phyloP scores from a whole-genome alignment of 2,113 vertebrate species.

The Zosterops borbonicus region DNA sequence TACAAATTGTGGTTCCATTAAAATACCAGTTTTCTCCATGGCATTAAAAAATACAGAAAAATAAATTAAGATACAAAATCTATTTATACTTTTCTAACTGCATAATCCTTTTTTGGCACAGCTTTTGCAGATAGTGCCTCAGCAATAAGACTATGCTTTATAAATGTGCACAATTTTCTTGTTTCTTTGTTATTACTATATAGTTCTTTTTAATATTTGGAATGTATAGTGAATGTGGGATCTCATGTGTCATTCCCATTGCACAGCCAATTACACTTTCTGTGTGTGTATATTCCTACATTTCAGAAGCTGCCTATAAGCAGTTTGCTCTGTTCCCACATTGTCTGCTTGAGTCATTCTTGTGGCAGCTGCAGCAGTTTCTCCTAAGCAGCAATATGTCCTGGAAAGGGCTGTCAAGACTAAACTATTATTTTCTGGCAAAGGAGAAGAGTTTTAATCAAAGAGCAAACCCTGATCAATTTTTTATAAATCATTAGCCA shows the following conservation, averaged over 20 bases:
- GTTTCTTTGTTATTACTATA: neutral
- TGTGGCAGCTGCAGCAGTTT: neutral
- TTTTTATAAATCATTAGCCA: neutral
- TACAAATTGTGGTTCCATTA: neutral
- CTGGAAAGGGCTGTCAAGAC: neutral
- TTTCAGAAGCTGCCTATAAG: constrained; percentile 10
- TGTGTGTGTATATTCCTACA: neutral
- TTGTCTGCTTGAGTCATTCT: neutral
- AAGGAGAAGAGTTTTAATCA: neutral
- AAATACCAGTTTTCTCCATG: neutral
- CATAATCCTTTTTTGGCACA: neutral
- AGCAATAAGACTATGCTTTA: neutral
- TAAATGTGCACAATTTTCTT: neutral
- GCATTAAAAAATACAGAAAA: neutral
- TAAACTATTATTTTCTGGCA: neutral
- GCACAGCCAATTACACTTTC: neutral
- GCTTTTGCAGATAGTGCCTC: neutral
- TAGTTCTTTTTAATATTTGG: neutral
- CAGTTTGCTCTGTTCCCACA: neutral
- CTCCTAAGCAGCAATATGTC: neutral
- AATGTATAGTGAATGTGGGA: neutral
- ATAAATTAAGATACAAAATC: neutral
- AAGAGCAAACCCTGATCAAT: neutral
- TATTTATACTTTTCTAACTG: neutral
- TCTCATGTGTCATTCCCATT: neutral